phyloP scores from a whole-genome alignment of 1,140 invertebrate genomes.

The Notospermus geniculatus region DNA sequence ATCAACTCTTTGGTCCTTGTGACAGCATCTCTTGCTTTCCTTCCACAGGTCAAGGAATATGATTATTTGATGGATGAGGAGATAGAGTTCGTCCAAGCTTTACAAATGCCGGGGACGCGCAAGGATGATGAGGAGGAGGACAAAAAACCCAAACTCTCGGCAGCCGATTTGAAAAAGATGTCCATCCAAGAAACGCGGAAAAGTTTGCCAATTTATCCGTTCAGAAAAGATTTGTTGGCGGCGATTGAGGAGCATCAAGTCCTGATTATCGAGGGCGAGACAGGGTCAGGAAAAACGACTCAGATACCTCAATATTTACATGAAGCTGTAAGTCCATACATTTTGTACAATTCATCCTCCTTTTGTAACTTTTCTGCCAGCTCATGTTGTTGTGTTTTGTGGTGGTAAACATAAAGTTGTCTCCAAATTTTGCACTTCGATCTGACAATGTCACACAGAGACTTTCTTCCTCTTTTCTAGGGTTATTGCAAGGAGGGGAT shows the following conservation, averaged over 20 bases:
- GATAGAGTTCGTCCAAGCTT: constrained; percentile 95
- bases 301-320: constrained; percentile 97
- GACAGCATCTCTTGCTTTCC: neutral
- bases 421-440: too few relatives aligned
- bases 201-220: constrained; percentile 92
- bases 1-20: neutral
- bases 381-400: too few relatives aligned
- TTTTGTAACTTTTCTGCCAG: too few relatives aligned
- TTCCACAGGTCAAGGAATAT: constrained; percentile 71
- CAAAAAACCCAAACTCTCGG: constrained; percentile 48
- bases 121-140: constrained; percentile 55
- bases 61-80: constrained; percentile 90
- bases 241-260: constrained; percentile 87
- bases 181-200: constrained; percentile 88
- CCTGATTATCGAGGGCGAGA: constrained; percentile 94
- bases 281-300: constrained; percentile 97
- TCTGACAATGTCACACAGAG: too few relatives aligned
- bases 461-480: constrained; percentile 35
- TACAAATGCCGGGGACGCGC: constrained; percentile 79
- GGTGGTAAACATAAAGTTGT: too few relatives aligned
- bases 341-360: too few relatives aligned
- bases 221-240: constrained; percentile 82
- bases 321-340: constrained; percentile 75
- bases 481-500: constrained; percentile 69
- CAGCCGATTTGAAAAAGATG: constrained; percentile 71